Base-by-base conservation (phyloP, 2,888 invertebrate species). In the Cheilosia grossa region DNA sequence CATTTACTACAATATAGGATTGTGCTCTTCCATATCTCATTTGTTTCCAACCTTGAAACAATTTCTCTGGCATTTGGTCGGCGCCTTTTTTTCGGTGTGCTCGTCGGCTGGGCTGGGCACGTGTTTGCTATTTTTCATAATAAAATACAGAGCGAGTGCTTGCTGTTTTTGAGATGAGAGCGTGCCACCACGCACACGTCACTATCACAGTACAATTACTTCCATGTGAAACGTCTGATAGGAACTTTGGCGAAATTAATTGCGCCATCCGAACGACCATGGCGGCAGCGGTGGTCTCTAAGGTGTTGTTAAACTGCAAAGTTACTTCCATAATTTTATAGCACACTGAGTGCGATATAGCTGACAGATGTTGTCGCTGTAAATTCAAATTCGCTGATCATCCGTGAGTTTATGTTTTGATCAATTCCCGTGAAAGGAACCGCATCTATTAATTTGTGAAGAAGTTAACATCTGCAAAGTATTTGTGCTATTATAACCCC, bases 1-100 rank as follows among this genome's bases (percentile, higher is more conserved):
- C 56, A 79, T 40, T 37, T 7, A 47, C 47, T 47, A 17, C 2
- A 44, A 2, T 2, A n/a, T 44, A 44, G 49, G 17, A 19, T 24
- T 27, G 27, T 54, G 40, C 51, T 67, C 49, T 54, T 67, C 42
- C 44, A 54, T n/a, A n/a, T 44, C 37, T 56, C 30, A 61, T 27
- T 61, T 42, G 37, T 21, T 69, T 54, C 10, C 37, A 78, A 69
- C 78, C 78, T 78, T 72, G 78, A 56, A 64, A 53, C 9, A 53
- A 4, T 64, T 37, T 33, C 37, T 19, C 19, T 15, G 19, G 15
- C 19, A 9, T 44, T 54, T 10, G 5, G 21, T 21, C n/a, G 42
- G 6, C 30, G 27, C n/a, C 54, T 19, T 51, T 19, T 13, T 19
- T 54, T 54, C 13, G 33, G 33, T 58, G 21, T 47, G 3, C 49